Conservation (phyloP, 2,888 invertebrate genomes). For the Odontothrips loti region DNA sequence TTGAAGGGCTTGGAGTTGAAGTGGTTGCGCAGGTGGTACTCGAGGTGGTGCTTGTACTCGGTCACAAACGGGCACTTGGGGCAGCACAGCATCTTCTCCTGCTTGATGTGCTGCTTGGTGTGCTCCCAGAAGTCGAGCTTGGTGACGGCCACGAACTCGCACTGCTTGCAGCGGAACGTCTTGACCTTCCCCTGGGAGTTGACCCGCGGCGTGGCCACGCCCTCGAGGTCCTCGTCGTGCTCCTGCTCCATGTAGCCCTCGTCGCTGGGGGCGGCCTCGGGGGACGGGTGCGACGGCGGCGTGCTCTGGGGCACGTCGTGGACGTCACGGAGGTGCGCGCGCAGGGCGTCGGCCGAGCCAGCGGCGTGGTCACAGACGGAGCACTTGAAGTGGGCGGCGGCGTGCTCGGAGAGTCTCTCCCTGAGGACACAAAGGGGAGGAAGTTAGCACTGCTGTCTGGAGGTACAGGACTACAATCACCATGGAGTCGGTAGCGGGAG, state of each 20-base stretch:
- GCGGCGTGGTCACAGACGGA: conserved; percentile 53
- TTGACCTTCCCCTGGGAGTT: conserved; percentile 72
- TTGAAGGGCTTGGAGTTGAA: conserved; percentile 92
- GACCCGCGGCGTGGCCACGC: conserved; percentile 58
- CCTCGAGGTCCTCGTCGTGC: conserved; percentile 53
- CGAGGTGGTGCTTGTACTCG: conserved; percentile 96
- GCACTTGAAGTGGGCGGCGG: conserved; percentile 53
- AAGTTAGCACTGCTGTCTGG: background rate
- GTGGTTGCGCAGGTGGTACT: conserved; percentile 95
- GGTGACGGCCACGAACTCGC: conserved; percentile 61
- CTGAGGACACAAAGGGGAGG: conserved; percentile 39
- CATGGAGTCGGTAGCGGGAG: background rate
- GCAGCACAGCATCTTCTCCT: conserved; percentile 86
- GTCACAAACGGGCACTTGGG: conserved; percentile 95
- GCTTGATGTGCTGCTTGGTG: conserved; percentile 82
- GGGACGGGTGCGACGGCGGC: conserved; percentile 9
- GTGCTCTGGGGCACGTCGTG: conserved; percentile 43
- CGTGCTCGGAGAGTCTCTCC: conserved; percentile 52
- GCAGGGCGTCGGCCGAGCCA: conserved; percentile 51
- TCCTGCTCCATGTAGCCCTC: conserved; percentile 41
- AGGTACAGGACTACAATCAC: background rate
- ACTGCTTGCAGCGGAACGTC: conserved; percentile 40
- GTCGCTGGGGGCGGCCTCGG: background rate
- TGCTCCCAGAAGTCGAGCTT: conserved; percentile 95
- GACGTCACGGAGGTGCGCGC: conserved; percentile 50